These are phyloP conservation scores for Teleopsis dalmanni DNA, from an alignment of 1,140 invertebrate genomes.

Conservation along the genomic window DNA sequence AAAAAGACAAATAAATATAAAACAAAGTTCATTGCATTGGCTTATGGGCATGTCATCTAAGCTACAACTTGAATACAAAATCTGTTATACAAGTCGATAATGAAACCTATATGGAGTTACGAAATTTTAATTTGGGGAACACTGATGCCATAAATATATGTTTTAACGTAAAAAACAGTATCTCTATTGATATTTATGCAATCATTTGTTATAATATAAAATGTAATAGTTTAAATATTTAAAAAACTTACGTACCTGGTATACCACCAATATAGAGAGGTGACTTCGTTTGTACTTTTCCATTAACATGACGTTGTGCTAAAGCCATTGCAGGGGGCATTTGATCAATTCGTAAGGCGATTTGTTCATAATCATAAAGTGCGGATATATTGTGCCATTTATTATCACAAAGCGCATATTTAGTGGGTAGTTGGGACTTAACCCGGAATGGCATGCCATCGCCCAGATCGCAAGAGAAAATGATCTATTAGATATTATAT, in stretches of 20 bases:
- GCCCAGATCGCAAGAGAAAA: constrained; percentile 62
- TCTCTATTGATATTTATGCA: too few species aligned
- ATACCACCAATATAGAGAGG: constrained; percentile 79
- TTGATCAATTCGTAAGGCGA: constrained; percentile 67
- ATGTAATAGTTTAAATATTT: too few species aligned
- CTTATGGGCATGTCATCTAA: too few species aligned
- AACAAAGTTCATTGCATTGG: too few species aligned
- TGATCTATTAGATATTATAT: constrained; percentile 46
- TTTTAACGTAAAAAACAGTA: too few species aligned
- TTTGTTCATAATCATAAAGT: constrained; percentile 58
- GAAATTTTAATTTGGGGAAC: too few species aligned
- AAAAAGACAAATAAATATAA: too few species aligned
- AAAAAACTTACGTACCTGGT: constrained; percentile 57
- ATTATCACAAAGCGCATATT: constrained; percentile 72
- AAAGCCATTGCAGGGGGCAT: constrained; percentile 47
- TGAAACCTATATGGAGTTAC: too few species aligned
- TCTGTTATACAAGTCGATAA: too few species aligned
- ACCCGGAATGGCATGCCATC: constrained; percentile 53
- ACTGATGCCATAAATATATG: too few species aligned
- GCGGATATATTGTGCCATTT: constrained; percentile 79
- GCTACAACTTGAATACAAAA: too few species aligned
- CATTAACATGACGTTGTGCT: constrained; percentile 21
- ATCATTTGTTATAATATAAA: too few species aligned
- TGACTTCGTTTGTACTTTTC: constrained; percentile 46
- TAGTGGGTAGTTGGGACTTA: constrained; percentile 53